Conservation (phyloP, 2,113 vertebrate species). For the Alouatta palliata region DNA sequence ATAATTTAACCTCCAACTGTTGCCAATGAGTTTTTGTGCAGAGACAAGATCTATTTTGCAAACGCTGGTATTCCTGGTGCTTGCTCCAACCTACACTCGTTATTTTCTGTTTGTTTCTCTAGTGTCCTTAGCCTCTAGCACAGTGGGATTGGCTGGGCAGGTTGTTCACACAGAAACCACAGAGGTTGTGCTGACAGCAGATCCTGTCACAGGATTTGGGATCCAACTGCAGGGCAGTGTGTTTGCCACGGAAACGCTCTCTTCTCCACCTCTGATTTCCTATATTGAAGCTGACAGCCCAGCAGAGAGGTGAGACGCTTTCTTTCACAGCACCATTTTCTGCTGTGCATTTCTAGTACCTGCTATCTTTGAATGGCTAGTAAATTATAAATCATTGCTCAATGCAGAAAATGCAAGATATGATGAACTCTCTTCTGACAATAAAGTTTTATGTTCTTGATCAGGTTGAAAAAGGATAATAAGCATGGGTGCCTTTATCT, state of each 20-base stretch:
- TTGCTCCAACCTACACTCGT: not conserved
- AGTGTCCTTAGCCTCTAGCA: slow-evolving; percentile 98
- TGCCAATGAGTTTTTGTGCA: not conserved
- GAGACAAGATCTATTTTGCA: not conserved
- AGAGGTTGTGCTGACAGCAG: slow-evolving; percentile 93
- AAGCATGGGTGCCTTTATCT: slow-evolving; percentile 65
- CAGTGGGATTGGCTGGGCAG: slow-evolving; percentile 96
- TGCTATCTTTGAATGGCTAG: slow-evolving; percentile 56
- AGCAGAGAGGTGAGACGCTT: slow-evolving; percentile 92
- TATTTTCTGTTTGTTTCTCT: slow-evolving; percentile 74
- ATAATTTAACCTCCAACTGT: not conserved
- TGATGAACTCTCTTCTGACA: slow-evolving; percentile 73
- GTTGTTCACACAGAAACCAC: slow-evolving; percentile 99
- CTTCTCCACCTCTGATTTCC: slow-evolving; percentile 97
- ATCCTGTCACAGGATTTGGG: slow-evolving; percentile 95
- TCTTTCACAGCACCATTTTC: not conserved
- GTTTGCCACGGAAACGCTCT: slow-evolving; percentile 96
- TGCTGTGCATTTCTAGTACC: not conserved
- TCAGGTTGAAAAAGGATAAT: slow-evolving; percentile 73
- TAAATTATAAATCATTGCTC: slow-evolving; percentile 70
- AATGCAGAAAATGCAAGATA: not conserved
- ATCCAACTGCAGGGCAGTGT: slow-evolving; percentile 98
- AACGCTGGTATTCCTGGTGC: not conserved
- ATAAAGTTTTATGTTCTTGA: slow-evolving; percentile 74
- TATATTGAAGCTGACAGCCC: slow-evolving; percentile 98